Percentiles rank a stretch among this genome's conserved stretches.
Evolutionary conservation across 2,797 vertebrate genomes (phyloP).

Genomic region (Cottoperca gobio): DNA sequence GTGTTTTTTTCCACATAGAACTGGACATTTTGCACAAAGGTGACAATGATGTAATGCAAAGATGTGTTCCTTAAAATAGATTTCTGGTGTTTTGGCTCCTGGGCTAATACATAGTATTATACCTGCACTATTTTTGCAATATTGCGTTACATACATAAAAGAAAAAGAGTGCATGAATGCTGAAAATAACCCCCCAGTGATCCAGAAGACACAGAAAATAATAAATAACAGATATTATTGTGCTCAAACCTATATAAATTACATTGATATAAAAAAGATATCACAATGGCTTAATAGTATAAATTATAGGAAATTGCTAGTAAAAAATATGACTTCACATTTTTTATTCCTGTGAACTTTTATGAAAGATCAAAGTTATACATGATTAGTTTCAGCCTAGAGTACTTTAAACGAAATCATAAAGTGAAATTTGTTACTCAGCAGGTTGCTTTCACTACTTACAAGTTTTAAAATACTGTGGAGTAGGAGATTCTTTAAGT

Average conservation of each 20-base stretch:
- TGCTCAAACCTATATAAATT: background rate
- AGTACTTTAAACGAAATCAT: slow-evolving; percentile 4
- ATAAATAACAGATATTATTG: background rate
- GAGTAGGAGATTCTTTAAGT: background rate
- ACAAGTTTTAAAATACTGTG: background rate
- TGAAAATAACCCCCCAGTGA: background rate
- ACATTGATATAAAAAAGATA: background rate
- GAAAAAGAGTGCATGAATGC: background rate
- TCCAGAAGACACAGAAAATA: background rate
- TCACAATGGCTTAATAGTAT: background rate
- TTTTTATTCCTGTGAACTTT: slow-evolving; percentile 1
- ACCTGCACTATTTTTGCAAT: slow-evolving; percentile 1
- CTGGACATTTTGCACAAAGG: background rate
- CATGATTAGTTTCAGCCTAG: background rate
- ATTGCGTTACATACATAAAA: background rate
- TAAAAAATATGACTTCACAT: background rate
- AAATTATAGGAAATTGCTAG: background rate
- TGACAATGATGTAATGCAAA: background rate
- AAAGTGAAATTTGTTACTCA: slow-evolving; percentile 22
- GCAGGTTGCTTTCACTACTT: slow-evolving; percentile 15
- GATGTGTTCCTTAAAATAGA: background rate
- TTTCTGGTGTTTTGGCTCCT: background rate
- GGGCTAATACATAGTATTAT: background rate
- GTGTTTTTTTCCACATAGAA: slow-evolving; percentile 14
- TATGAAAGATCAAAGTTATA: slow-evolving; percentile 7